phyloP scores from a whole-genome alignment of 2,113 vertebrate species.

The Ammodytes marinus region DNA sequence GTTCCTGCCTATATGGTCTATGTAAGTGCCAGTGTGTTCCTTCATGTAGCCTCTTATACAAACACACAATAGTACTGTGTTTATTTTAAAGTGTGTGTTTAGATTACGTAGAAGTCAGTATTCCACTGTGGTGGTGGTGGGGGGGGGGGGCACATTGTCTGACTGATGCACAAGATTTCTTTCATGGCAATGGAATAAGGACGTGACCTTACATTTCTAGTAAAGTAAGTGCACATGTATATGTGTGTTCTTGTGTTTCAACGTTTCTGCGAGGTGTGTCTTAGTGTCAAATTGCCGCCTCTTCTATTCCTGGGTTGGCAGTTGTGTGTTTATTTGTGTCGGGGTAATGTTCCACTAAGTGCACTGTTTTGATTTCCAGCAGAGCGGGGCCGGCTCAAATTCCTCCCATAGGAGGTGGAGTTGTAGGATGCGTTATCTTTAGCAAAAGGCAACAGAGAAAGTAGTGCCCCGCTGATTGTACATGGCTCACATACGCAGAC shows the following conservation, averaged over 20 bases:
- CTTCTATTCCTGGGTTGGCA: slow-evolving; percentile 20
- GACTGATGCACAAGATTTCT: slow-evolving; percentile 33
- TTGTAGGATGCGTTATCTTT: slow-evolving; percentile 71
- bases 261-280: slow-evolving; percentile 27
- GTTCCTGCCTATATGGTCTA: slow-evolving; percentile 25
- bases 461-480: slow-evolving; percentile 49
- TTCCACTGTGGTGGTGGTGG: slow-evolving; percentile 27
- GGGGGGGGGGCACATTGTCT: slow-evolving; percentile 38
- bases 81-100: slow-evolving; percentile 74
- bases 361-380: slow-evolving; percentile 65
- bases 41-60: slow-evolving; percentile 51
- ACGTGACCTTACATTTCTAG: slow-evolving; percentile 27
- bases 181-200: slow-evolving; percentile 39
- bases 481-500: slow-evolving; percentile 51
- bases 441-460: slow-evolving; percentile 58
- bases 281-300: slow-evolving; percentile 11
- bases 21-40: slow-evolving; percentile 42
- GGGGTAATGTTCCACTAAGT: slow-evolving; percentile 52
- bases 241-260: slow-evolving; percentile 29
- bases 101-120: slow-evolving; percentile 67
- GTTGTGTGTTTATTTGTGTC: slow-evolving; percentile 51
- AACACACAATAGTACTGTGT: slow-evolving; percentile 63
- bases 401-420: slow-evolving; percentile 57
- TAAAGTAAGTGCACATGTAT: slow-evolving; percentile 15
- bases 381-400: slow-evolving; percentile 57